Evolutionary conservation across 2,113 vertebrate species (phyloP), one percentile per base, ranked within the genome.

Genomic region (Galemys pyrenaicus): DNA sequence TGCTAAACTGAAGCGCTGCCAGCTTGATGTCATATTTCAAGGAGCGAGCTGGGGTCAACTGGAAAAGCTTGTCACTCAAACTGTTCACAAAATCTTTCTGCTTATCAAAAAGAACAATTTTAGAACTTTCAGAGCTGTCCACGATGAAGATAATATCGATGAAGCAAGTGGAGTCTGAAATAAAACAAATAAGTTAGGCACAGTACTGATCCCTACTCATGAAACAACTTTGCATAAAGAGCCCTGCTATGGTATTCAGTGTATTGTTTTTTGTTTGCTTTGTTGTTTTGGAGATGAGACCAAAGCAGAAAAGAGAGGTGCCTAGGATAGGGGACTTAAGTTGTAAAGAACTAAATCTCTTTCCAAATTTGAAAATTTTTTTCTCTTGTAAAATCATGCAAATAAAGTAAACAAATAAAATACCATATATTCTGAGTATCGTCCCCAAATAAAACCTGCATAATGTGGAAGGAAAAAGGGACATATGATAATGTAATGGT

Each of bases 71-170:
- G 5, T 98, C 98, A 95, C 98, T 98, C 96, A 99, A 94, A 32
- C 94, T 96, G 91, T 96, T 70, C 96, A 99, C 98, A 81, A 99
- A 99, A 46, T 96, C 68, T 98, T 99, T 99, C 98, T 99, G 98
- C 95, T 97, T 97, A 81, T 98, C 97, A 88, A 99, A 99, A 75
- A 99, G 96, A 49, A 78, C 9, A 35, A 95, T 96, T 96, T 98
- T 99, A 30, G 98, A 98, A 56, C 98, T 99, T 97, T 99, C 99
- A 2, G 99, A 99, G 95, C 99, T 99, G 98, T 99, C 99, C 97
- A 99, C 79, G 41, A 99, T 98, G 97, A 99, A 99, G 12, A 98
- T 97, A 92, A 99, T 96, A 86, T 99, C 99, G 94, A 99, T 87
- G 2, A 97, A 97, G 95, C 99, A 99, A 5, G 3, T 46, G 41